Conservation (phyloP, 1,140 invertebrate genomes). For the Scylla paramamosain region DNA sequence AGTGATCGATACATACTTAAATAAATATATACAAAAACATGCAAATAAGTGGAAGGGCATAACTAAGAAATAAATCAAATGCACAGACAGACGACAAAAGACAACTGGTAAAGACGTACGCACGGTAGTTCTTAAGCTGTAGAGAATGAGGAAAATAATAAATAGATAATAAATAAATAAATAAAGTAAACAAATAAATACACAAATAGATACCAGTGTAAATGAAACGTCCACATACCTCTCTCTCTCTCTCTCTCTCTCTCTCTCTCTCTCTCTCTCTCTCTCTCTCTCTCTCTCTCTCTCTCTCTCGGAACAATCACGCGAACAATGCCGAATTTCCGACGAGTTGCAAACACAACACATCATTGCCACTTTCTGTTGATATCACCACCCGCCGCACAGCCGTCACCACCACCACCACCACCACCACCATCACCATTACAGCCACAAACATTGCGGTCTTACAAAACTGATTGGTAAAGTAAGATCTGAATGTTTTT, state of each 20-base stretch:
- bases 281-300: slow-evolving; percentile 30
- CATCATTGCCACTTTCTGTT: neutral
- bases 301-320: neutral
- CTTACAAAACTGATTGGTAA: neutral
- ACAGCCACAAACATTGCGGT: neutral
- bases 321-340: neutral
- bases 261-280: neutral
- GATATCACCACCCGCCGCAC: neutral
- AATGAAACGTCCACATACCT: too few species aligned
- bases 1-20: too few species aligned
- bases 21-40: too few species aligned
- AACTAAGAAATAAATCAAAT: too few species aligned
- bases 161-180: too few species aligned
- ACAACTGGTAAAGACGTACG: too few species aligned
- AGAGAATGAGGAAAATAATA: too few species aligned
- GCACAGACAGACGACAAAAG: too few species aligned
- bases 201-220: too few species aligned
- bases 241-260: neutral
- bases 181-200: too few species aligned
- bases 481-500: neutral
- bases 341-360: neutral
- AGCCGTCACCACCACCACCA: neutral
- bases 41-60: too few species aligned
- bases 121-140: too few species aligned
- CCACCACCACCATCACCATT: neutral